Percentiles rank a stretch among this genome's conserved stretches.
Evolutionary conservation across 2,797 vertebrate genomes (phyloP).

Genomic region (Toxotes lorentzi): DNA sequence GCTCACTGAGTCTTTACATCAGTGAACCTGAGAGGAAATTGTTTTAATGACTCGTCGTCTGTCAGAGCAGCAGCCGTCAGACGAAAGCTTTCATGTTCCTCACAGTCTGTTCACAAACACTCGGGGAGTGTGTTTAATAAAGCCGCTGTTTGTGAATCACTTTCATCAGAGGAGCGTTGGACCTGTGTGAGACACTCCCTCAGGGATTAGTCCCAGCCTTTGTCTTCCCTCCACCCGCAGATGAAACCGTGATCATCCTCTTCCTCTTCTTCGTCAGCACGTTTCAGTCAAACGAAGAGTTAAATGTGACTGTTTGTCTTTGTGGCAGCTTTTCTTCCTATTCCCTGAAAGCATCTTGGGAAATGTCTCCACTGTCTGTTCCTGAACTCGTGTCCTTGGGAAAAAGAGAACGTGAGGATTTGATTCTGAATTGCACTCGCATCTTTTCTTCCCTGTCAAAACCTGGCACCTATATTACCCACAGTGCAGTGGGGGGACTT

Average conservation of each 20-base stretch:
- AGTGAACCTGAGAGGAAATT: constrained; percentile 36
- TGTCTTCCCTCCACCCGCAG: background rate
- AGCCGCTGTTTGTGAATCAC: constrained; percentile 3
- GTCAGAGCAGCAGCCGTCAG: constrained; percentile 30
- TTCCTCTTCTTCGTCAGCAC: background rate
- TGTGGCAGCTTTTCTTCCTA: background rate
- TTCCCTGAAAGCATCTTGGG: background rate
- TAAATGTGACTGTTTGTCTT: background rate
- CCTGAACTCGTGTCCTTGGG: background rate
- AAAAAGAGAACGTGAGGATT: background rate
- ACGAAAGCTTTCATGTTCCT: constrained; percentile 41
- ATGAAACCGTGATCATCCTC: background rate
- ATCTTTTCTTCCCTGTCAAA: no score
- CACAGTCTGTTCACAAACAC: constrained; percentile 4
- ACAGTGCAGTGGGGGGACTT: no score
- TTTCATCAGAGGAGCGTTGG: background rate
- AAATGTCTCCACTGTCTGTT: background rate
- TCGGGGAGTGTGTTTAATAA: background rate
- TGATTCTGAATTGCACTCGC: no score
- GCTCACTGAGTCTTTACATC: constrained; percentile 18
- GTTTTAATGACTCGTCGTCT: constrained; percentile 54
- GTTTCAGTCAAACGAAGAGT: background rate
- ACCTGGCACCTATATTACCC: no score
- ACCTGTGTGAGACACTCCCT: constrained; percentile 25
- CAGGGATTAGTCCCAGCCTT: constrained; percentile 15